Conservation (phyloP, 2,888 invertebrate species). For the Drosophila mercatorum region DNA sequence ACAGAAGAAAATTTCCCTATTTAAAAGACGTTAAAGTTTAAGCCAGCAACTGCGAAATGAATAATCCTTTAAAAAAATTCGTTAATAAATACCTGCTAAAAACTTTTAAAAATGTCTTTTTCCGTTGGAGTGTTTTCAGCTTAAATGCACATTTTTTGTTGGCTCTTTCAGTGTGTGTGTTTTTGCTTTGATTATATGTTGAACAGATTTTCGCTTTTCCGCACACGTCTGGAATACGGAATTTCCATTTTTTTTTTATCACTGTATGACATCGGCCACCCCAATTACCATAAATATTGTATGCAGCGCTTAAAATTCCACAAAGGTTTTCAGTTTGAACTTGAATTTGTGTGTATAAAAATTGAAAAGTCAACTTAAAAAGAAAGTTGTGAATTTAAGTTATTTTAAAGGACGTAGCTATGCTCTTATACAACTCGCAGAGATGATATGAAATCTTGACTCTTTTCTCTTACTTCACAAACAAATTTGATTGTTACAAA, state of each 20-base stretch:
- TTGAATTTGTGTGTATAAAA: background rate
- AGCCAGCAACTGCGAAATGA: background rate
- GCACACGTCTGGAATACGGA: slow-evolving; percentile 16
- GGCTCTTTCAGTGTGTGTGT: background rate
- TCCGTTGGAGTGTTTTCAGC: background rate
- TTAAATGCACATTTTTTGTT: background rate
- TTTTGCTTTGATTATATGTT: background rate
- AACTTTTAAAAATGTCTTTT: background rate
- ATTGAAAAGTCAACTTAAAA: background rate
- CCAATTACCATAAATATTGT: slow-evolving; percentile 51
- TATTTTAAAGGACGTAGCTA: slow-evolving; percentile 1
- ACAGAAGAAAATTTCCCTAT: background rate
- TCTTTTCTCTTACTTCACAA: slow-evolving; percentile 10
- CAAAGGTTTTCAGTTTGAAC: slow-evolving; percentile 8
- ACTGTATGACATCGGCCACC: slow-evolving; percentile 41
- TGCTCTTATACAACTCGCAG: slow-evolving; percentile 3
- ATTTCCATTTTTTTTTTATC: slow-evolving; percentile 12
- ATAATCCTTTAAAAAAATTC: background rate
- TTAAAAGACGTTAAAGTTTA: background rate
- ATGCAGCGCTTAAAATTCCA: slow-evolving; percentile 11
- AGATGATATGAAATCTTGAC: slow-evolving; percentile 18
- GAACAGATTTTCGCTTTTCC: slow-evolving; percentile 16
- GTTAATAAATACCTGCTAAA: too few relatives aligned
- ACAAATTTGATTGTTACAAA: slow-evolving; percentile 56
- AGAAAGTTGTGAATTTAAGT: background rate